Conservation (phyloP, 2,797 vertebrate species). For the Gobionotothen gibberifrons region DNA sequence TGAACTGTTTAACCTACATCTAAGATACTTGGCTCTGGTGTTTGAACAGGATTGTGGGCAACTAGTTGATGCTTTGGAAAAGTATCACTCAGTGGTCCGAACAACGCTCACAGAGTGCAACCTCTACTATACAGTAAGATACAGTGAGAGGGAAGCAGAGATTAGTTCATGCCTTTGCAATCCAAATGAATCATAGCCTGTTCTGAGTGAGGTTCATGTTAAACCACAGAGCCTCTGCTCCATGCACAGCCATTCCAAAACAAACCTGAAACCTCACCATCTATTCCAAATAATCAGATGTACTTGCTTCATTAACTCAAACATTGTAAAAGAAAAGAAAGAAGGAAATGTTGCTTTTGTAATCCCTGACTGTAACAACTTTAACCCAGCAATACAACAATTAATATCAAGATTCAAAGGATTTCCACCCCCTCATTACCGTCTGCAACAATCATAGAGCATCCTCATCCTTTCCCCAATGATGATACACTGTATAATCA, state of each 20-base stretch:
- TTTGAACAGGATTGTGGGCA: background rate
- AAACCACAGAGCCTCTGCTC: constrained; percentile 60
- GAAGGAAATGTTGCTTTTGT: background rate
- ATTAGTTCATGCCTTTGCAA: constrained; percentile 94
- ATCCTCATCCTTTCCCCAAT: background rate
- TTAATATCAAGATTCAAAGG: background rate
- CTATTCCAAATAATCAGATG: constrained; percentile 6
- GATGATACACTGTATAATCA: constrained; percentile 24
- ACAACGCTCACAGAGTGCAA: constrained; percentile 54
- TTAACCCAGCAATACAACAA: background rate
- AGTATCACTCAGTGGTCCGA: background rate
- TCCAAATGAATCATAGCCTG: constrained; percentile 83
- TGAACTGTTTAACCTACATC: background rate
- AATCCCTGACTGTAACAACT: background rate
- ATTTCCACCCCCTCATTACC: background rate
- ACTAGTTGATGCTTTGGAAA: constrained; percentile 42
- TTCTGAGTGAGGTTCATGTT: constrained; percentile 61
- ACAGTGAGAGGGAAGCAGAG: constrained; percentile 78
- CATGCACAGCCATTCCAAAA: constrained; percentile 74
- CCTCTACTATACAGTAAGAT: constrained; percentile 62
- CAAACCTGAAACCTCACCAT: constrained; percentile 18
- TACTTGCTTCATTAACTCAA: background rate
- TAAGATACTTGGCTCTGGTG: background rate
- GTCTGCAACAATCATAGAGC: background rate
- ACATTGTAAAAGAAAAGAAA: background rate